Conservation (phyloP, 2,797 vertebrate species). For the Oryzias dopingdopingensis region DNA sequence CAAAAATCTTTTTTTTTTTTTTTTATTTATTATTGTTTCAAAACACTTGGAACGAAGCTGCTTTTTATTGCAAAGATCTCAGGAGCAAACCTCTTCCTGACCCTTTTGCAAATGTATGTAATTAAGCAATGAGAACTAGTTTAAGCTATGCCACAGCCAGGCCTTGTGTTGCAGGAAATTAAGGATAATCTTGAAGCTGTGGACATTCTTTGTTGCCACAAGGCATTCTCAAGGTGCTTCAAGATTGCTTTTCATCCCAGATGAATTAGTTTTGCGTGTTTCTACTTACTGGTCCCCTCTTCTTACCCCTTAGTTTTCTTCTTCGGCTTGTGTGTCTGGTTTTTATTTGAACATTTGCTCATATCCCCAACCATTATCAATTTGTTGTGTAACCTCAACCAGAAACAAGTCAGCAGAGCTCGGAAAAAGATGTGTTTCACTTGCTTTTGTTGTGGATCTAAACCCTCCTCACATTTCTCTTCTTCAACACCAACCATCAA, state of each 20-base stretch:
- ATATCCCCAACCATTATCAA: conserved; percentile 6
- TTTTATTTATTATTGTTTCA: too few species aligned
- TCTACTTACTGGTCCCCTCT: conserved; percentile 34
- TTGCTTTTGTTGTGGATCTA: not conserved
- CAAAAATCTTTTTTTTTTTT: too few species aligned
- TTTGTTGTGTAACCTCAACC: conserved; percentile 10
- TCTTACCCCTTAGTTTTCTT: conserved; percentile 31
- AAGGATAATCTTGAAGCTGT: conserved; percentile 65
- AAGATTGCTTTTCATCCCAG: conserved; percentile 53
- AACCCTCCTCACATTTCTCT: too few species aligned
- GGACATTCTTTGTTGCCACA: conserved; percentile 60
- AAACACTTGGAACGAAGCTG: too few species aligned
- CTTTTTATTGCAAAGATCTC: not conserved
- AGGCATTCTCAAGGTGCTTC: conserved; percentile 60
- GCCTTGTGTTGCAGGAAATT: conserved; percentile 69
- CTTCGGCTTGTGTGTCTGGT: conserved; percentile 20
- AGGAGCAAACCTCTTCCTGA: conserved; percentile 45
- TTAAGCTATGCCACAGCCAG: conserved; percentile 36
- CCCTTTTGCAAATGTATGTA: conserved; percentile 45
- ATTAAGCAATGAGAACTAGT: conserved; percentile 57
- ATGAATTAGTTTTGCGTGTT: conserved; percentile 57
- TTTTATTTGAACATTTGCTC: conserved; percentile 5
- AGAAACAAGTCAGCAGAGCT: not conserved
- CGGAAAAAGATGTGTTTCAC: not conserved
- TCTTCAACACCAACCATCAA: too few species aligned